Conservation (phyloP, 2,888 invertebrate species). For the Tinea pellionella region DNA sequence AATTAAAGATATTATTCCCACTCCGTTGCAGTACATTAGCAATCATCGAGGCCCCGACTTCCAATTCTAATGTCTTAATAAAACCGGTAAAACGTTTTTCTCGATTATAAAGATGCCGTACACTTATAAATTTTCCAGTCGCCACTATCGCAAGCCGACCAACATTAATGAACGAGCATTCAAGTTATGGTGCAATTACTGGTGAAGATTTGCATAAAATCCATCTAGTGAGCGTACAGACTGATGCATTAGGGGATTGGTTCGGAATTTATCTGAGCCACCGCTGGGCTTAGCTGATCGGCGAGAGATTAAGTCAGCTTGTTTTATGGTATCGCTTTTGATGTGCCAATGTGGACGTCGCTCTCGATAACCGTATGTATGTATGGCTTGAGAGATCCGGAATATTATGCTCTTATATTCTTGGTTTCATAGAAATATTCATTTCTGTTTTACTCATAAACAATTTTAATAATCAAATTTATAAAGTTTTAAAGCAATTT, state of each 20-base stretch:
- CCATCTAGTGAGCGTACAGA: constrained; percentile 21
- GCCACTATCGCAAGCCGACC: constrained; percentile 23
- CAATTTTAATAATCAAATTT: neutral
- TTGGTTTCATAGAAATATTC: neutral
- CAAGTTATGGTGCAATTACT: constrained; percentile 41
- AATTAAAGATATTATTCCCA: constrained; percentile 17
- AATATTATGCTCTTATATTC: neutral
- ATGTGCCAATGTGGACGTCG: constrained; percentile 18
- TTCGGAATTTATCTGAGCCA: constrained; percentile 25
- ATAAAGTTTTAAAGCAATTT: neutral
- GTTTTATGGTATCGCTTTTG: constrained; percentile 30
- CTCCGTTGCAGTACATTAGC: constrained; percentile 19
- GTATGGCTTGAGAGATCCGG: neutral
- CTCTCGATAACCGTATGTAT: neutral
- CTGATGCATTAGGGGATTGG: constrained; percentile 22
- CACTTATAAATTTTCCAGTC: constrained; percentile 20
- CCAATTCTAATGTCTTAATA: constrained; percentile 16
- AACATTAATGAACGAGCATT: constrained; percentile 41
- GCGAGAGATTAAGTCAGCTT: constrained; percentile 29
- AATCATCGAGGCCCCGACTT: constrained; percentile 15
- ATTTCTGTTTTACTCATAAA: neutral
- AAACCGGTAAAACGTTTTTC: constrained; percentile 8
- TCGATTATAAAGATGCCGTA: constrained; percentile 8
- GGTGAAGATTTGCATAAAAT: constrained; percentile 38
- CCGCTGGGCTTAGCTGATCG: constrained; percentile 22